Base-by-base conservation (phyloP, 2,888 invertebrate species). In the Ormyrus pomaceus region DNA sequence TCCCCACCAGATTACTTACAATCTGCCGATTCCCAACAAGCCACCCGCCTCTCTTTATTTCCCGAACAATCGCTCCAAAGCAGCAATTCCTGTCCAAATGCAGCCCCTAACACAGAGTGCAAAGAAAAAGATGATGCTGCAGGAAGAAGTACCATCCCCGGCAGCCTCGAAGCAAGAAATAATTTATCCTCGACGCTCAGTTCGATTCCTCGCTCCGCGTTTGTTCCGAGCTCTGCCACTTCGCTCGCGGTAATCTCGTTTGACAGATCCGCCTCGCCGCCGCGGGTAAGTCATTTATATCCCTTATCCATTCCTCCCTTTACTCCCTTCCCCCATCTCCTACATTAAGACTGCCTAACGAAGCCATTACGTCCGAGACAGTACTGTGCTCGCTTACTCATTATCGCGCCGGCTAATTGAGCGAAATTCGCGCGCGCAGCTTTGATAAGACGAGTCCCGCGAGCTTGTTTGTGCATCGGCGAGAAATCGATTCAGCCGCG, bases 211-310 rank as follows among this genome's bases (percentile, higher is more conserved):
- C 51, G 6, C 65, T 65, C n/a, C 6, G n/a, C 51, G 51, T 65
- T 65, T 51, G 65, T 65, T 65, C 51, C 7, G 51, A 8, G 51
- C 65, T 46, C 51, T 51, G 71, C 58, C 59, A 62, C 77, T 70
- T 68, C 65, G 77, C 83, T 85, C 77, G 73, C 50, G 48, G 84
- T 85, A 85, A 86, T 86, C 84, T 84, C 80, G 83, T 86, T 85
- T 83, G 83, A 84, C 83, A 75, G 75, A 74, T 80, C 76, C 71
- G 70, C 66, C 45, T 13, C 34, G 50, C 64, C n/a, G 69, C 71
- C 72, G 55, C 74, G 59, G 66, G 10, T 68, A 58, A 62, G 64
- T 68, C 81, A 81, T 82, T 82, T 81, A 79, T 82, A 82, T 78
- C 81, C 61, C 72, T 81, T 79, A 72, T 78, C 61, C 78, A 50